Evolutionary conservation across 1,140 invertebrate species (phyloP), one percentile per base, ranked within the genome.

Genomic region (Calycopis cecrops): DNA sequence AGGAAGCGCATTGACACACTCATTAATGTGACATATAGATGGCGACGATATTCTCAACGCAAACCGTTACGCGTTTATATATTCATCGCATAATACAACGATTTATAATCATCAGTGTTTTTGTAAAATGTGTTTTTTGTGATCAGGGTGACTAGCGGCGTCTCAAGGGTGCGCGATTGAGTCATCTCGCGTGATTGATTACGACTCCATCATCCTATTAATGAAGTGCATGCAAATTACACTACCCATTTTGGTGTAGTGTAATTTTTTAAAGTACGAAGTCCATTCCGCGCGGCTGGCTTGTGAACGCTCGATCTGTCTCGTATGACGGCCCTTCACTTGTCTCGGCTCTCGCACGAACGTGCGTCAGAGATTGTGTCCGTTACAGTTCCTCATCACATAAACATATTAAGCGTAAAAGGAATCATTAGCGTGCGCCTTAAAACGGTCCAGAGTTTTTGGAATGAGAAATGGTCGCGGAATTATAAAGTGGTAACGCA

Each of bases 391-490:
- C 76, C 78, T 79, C 81, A 76, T 81, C 21, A 28, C 21, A 28
- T 28, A 76, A 76, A 71, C 78, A 75, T 73, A 73, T 77, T 62
- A 63, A 78, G 73, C 82, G 73, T 75, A 84, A 80, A 80, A 82
- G 70, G 76, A 75, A 80, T 84, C 79, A 84, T 86, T 86, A 84
- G 82, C 71, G 76, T 80, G 74, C 69, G 63, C 83, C 79, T 78
- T 83, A 83, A 86, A 83, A 84, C 21, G 83, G 79, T 73, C 73
- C 71, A 85, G 80, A 78, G 81, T 84, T 79, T 80, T 83, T 83
- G 80, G 79, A 81, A 71, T 78, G 72, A 74, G 64, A 73, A 83
- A 84, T n/a, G n/a, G n/a, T n/a, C n/a, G n/a, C n/a, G n/a, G n/a
- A n/a, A n/a, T n/a, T n/a, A n/a, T n/a, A 85, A 80, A 79, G 77